Base-by-base conservation (phyloP, 2,797 vertebrate genomes). In the Astyanax mexicanus region DNA sequence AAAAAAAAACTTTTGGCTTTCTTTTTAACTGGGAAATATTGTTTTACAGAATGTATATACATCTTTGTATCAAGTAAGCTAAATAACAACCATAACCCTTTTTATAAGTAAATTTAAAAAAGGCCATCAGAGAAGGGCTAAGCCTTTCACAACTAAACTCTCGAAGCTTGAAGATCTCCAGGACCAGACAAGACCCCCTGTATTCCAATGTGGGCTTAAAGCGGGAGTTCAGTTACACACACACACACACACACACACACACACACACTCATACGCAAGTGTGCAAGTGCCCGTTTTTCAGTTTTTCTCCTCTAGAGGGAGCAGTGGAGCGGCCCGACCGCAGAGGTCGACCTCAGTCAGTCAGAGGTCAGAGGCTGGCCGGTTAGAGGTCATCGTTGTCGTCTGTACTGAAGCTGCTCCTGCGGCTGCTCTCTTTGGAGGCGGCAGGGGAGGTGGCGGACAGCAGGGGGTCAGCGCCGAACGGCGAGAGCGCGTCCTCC, bases 401-500 rank as follows among this genome's bases (percentile, higher is more conserved):
- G 4, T 93, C 95, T 8, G 96, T 96, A 87, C 97, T 98, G 81
- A 96, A 96, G 87, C 98, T 99, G 88, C 96, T 97, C 88, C 95
- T 92, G 78, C 95, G 92, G 85, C 97, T 99, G 93, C 96, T 98
- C 81, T 92, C 96, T 86, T 99, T 98, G 2, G 97, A 98, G 25
- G 92, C 90, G 0, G 81, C 92, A 0, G 97, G 97, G 2, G 97
- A 98, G 0, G 92, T 84, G 1, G 95, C 93, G 0, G 96, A 98
- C 17, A 99, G 91, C 58, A 98, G 94, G 0, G 97, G 97, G 82
- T 99, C 96, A 12, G 92, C 84, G 81, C 94, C 95, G 42, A 97
- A 97, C 0, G 96, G 96, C 0, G 96, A 98, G 72, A 97, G 90
- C 0, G 93, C 90, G 82, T 96, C 94, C 4, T 97, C 94, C 89